These are phyloP conservation scores for Gambusia holbrooki DNA, from an alignment of 2,113 vertebrate species.

Conservation along the genomic window DNA sequence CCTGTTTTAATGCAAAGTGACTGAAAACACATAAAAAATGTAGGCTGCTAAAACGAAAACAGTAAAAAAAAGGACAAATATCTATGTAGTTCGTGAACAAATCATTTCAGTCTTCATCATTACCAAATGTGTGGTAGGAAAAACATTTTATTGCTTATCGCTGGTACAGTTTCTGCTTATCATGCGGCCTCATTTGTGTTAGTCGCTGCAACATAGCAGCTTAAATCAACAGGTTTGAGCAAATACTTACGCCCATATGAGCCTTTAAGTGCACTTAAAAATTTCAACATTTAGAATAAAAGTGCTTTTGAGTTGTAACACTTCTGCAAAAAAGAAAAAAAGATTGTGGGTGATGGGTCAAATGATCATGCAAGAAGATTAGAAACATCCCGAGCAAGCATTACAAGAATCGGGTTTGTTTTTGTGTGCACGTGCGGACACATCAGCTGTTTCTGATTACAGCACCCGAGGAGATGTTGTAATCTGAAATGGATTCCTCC, in stretches of 20 bases:
- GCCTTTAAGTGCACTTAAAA: neutral
- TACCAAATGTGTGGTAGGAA: slow-evolving; percentile 11
- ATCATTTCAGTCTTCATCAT: slow-evolving; percentile 22
- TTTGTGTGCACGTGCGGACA: slow-evolving; percentile 19
- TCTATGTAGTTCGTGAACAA: neutral
- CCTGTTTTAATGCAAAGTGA: too few relatives aligned
- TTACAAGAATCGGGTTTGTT: slow-evolving; percentile 10
- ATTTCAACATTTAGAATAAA: neutral
- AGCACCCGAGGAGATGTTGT: slow-evolving; percentile 22
- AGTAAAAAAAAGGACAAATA: neutral
- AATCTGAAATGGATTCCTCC: slow-evolving; percentile 30
- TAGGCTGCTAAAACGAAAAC: slow-evolving; percentile 1
- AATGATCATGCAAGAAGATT: neutral
- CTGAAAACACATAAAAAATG: too few relatives aligned
- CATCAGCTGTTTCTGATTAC: slow-evolving; percentile 43
- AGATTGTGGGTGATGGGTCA: neutral
- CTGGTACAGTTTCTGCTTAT: slow-evolving; percentile 6
- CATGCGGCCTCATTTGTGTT: slow-evolving; percentile 16
- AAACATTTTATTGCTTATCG: slow-evolving; percentile 22
- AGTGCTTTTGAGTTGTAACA: neutral
- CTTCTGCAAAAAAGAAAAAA: neutral
- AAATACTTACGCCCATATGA: neutral
- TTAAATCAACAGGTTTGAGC: slow-evolving; percentile 23
- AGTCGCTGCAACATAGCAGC: slow-evolving; percentile 8
- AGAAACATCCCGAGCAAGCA: neutral